Base-by-base conservation (phyloP, 2,113 vertebrate species). In the Amazona vittata region DNA sequence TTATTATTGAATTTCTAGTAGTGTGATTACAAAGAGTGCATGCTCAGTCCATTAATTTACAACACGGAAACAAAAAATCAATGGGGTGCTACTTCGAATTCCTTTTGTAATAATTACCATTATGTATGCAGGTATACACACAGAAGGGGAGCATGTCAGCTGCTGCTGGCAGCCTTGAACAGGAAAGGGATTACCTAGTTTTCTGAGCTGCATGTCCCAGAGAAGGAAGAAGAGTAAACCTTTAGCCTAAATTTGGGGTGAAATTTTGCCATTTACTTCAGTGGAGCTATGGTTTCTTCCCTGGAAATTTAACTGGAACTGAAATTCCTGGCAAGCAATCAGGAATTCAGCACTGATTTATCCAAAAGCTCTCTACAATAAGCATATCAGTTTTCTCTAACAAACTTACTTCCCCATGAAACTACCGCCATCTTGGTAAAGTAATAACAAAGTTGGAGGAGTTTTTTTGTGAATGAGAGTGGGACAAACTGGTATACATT, bases 31-130 rank as follows among this genome's bases (percentile, higher is more conserved):
- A 78, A 39, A 95, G 90, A 91, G 86, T 88, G 92, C 31, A 70
- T 21, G 50, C 83, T 93, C 75, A 94, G 93, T 97, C 94, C 93
- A 96, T 97, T 97, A 96, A 96, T 97, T 87, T 96, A 75, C 81
- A 91, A 90, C 68, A 63, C 39, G 55, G 77, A 81, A 94, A 94
- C 92, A 57, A 96, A 88, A 96, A 96, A 96, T 96, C 96, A 97
- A 96, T 97, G 67, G 68, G 74, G 63, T 88, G 63, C 70, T 95
- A 75, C 96, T 94, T 81, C 90, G 46, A 94, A 69, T 78, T 84
- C 78, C 83, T 93, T 94, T 75, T 83, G 76, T 65, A 79, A 37
- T 95, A 89, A 93, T 93, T 85, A 80, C 33, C 47, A 93, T 81
- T 83, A 44, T 46, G 70, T 59, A 64, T 59, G 83, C 85, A 86